Evolutionary conservation across 1,140 invertebrate genomes (phyloP).

Genomic region (Halyomorpha halys): DNA sequence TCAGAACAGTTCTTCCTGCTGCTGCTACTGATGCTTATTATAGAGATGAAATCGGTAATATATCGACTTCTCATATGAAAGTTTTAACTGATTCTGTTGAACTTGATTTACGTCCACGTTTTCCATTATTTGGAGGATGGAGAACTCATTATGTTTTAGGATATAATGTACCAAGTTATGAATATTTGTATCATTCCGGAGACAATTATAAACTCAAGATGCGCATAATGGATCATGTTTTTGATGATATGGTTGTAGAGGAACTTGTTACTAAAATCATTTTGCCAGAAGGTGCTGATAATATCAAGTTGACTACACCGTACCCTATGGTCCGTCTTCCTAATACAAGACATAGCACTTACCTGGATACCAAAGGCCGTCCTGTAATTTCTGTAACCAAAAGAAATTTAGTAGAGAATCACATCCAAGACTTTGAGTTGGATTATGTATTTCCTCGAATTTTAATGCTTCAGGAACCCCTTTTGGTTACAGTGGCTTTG

Average conservation of each 20-base stretch:
- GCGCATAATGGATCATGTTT: constrained; percentile 88
- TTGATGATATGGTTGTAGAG: constrained; percentile 93
- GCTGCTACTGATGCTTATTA: constrained; percentile 87
- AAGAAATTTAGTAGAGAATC: constrained; percentile 86
- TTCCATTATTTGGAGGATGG: constrained; percentile 98
- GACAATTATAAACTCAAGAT: constrained; percentile 78
- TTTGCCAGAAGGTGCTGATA: constrained; percentile 81
- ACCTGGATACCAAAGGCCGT: constrained; percentile 88
- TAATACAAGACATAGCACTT: constrained; percentile 79
- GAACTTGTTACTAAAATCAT: constrained; percentile 84
- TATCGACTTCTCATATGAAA: constrained; percentile 91
- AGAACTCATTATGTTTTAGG: constrained; percentile 93
- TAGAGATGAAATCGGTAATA: constrained; percentile 97
- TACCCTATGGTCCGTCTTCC: constrained; percentile 64
- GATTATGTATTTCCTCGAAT: constrained; percentile 80
- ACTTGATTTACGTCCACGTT: constrained; percentile 85
- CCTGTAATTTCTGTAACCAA: constrained; percentile 79
- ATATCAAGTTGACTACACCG: constrained; percentile 72
- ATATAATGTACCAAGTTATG: constrained; percentile 95
- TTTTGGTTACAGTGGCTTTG: constrained; percentile 77
- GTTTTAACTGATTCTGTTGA: constrained; percentile 84
- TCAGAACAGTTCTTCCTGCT: constrained; percentile 86
- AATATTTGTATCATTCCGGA: constrained; percentile 79
- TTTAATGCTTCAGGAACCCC: constrained; percentile 82
- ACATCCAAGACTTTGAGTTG: constrained; percentile 71